Base-by-base conservation (phyloP, 1,140 invertebrate species). In the Caenorhabditis remanei region DNA sequence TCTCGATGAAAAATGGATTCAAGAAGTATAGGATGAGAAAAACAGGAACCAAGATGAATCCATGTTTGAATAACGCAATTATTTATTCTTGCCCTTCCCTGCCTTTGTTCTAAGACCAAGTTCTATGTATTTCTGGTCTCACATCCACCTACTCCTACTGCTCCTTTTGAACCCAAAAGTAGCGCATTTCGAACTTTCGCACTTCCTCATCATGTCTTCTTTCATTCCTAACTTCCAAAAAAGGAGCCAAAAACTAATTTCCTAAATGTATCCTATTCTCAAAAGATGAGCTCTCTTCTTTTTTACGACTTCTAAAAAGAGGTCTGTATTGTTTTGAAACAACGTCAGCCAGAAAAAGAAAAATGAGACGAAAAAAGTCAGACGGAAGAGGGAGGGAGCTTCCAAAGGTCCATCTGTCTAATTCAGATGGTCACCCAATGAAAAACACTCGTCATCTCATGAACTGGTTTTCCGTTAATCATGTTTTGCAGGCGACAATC, bases 191-290 rank as follows among this genome's bases (percentile, higher is more conserved):
- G 55, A 58, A 58, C 55, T 58, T 58, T 58, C 19, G 14, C 55
- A 63, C 61, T 24, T 63, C 24, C 58, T 63, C 65, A 32, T 43
- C 14, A 19, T 46, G 9, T 43, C 19, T 8, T n/a, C 46, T 21
- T 8, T 43, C 7, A 21, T 32, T 11, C 11, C 13, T 32, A 11
- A 8, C 13, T 63, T 21, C 24, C 21, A 21, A n/a, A 21, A 32
- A 71, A 71, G n/a, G 41, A 71, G 41, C 41, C 41, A 79, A 53
- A 79, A 79, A 79, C 71, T 79, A 79, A 79, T 79, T 79, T 79
- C 14, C 46, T 79, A 53, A 79, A 50, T 79, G 71, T 50, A 71
- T 46, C 40, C 65, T 63, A 63, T 63, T 63, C 32, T 63, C 14
- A 19, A 50, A 53, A 43, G 46, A 79, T 79, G 71, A 50, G 46